Evolutionary conservation across 2,888 invertebrate genomes (phyloP), one percentile per base, ranked within the genome.

Genomic region (Netelia inedita): DNA sequence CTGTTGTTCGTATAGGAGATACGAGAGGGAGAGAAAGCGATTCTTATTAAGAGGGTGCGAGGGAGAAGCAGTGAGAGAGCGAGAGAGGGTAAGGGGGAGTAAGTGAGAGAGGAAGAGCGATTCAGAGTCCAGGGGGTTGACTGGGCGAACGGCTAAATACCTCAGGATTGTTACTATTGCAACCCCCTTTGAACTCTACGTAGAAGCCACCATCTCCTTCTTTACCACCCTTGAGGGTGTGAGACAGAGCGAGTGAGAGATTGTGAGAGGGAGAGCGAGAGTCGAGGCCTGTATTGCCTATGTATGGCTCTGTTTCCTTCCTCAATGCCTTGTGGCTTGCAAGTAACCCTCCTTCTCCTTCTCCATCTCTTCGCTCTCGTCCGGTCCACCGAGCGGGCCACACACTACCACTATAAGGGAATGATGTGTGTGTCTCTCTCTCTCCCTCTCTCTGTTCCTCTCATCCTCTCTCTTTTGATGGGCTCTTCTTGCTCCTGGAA

Each of bases 131-230:
- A 9, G 63, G 63, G 63, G 80, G 84, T 65, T 71, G 86, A 73
- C 59, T 88, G 89, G 89, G 90, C 88, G 90, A 90, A 89, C 91
- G 91, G 92, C 93, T 94, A 93, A 93, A 93, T 94, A 93, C 93
- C 93, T 93, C 93, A 92, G 93, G 92, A 93, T 93, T 93, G 93
- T 94, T 93, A 94, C 93, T 92, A 92, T 92, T 93, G 92, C 93
- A 89, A 91, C 90, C 90, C 89, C 86, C 86, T 87, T 86, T 74
- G 80, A 79, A 85, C 86, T 86, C 85, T 78, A 43, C 46, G 66
- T 57, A 68, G 65, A 71, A 78, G 53, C 86, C 86, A 79, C 86
- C 86, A 85, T 83, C 88, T 82, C 85, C 88, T 86, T 85, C 88
- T 86, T 82, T 78, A 83, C 89, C 80, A 76, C 55, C 73, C 72